Evolutionary conservation across 1,140 invertebrate species (phyloP).

Genomic region (Microvelia longipes): DNA sequence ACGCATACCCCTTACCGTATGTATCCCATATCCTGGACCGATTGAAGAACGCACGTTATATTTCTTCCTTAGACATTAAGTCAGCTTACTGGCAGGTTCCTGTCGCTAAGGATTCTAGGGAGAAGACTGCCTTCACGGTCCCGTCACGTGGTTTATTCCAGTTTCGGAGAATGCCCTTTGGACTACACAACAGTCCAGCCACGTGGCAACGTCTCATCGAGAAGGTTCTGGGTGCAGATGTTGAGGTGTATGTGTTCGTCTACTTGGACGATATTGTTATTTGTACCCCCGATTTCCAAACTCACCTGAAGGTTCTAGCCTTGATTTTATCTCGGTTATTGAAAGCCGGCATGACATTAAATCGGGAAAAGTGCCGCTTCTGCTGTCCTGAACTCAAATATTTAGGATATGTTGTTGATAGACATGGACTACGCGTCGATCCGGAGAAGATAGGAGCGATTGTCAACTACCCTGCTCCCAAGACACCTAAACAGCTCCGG

Average conservation of each 20-base stretch:
- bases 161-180: slow-evolving; percentile 32
- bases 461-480: slow-evolving; percentile 21
- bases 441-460: slow-evolving; percentile 21
- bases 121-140: slow-evolving; percentile 16
- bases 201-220: slow-evolving; percentile 30
- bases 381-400: no score
- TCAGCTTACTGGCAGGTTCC: slow-evolving; percentile 22
- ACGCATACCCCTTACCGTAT: slow-evolving; percentile 23
- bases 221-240: slow-evolving; percentile 24
- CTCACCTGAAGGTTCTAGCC: slow-evolving; percentile 26
- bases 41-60: no score
- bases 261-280: slow-evolving; percentile 33
- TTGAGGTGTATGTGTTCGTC: slow-evolving; percentile 21
- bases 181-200: slow-evolving; percentile 28
- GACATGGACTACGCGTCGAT: not conserved
- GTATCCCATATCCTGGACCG: slow-evolving; percentile 20
- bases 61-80: slow-evolving; percentile 25
- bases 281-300: slow-evolving; percentile 24
- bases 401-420: slow-evolving; percentile 18
- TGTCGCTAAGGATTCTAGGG: slow-evolving; percentile 7
- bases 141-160: slow-evolving; percentile 23
- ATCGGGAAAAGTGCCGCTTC: no score
- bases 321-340: no score
- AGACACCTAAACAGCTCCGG: slow-evolving; percentile 16
- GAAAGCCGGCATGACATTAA: no score